Conservation (phyloP, 2,888 invertebrate species). For the Phrixothrix hirtus region DNA sequence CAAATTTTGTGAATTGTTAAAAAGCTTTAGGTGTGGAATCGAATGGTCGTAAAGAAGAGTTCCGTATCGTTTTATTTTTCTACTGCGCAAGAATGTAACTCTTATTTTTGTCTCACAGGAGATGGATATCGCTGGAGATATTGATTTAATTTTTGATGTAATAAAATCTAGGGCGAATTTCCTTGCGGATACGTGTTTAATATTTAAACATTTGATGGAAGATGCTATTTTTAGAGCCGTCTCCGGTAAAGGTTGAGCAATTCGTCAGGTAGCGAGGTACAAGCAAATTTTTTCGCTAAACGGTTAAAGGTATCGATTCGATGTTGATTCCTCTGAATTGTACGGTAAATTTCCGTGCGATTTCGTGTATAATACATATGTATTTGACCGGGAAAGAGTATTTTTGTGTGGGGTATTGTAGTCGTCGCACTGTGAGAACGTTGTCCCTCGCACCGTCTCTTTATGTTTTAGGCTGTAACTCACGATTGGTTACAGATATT, state of each 20-base stretch:
- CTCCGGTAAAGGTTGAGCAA: conserved; percentile 21
- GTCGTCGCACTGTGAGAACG: conserved; percentile 40
- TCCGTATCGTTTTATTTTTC: conserved; percentile 13
- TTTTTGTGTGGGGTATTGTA: conserved; percentile 41
- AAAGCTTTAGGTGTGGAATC: not conserved
- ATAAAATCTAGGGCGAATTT: conserved; percentile 40
- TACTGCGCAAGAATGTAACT: conserved; percentile 30
- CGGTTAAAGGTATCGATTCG: conserved; percentile 41
- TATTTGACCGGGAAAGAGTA: conserved; percentile 35
- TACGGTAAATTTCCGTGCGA: conserved; percentile 54
- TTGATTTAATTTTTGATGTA: conserved; percentile 40
- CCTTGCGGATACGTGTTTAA: conserved; percentile 35
- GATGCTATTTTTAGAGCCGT: conserved; percentile 14
- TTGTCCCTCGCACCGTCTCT: conserved; percentile 42
- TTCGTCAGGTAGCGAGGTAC: conserved; percentile 18
- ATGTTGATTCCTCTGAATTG: conserved; percentile 44
- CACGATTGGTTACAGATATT: conserved; percentile 53
- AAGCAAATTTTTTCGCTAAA: conserved; percentile 23
- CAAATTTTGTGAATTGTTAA: not conserved
- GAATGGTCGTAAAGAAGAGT: not conserved
- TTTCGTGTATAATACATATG: conserved; percentile 51
- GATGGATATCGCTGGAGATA: conserved; percentile 34
- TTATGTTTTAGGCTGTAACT: conserved; percentile 52
- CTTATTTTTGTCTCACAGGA: conserved; percentile 26
- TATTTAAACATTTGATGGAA: conserved; percentile 25